Conservation (phyloP, 2,113 vertebrate genomes). For the Stegastes partitus region DNA sequence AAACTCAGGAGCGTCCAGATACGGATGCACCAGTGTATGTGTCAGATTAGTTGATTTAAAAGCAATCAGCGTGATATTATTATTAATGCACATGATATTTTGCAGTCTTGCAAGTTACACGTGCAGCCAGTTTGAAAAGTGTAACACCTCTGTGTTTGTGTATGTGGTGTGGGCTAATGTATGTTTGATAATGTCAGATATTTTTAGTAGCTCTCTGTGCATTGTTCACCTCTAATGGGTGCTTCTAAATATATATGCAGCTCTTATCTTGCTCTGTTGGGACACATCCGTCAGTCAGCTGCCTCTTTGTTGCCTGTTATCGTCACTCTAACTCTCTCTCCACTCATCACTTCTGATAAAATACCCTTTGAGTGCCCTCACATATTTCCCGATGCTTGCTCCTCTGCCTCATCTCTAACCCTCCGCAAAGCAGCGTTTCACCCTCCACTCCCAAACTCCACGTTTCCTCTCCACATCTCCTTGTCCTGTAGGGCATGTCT, state of each 20-base stretch:
- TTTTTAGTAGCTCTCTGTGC: not conserved
- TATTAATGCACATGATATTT: no score
- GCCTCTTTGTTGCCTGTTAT: conserved; percentile 34
- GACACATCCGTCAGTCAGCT: conserved; percentile 17
- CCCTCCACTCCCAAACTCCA: conserved; percentile 17
- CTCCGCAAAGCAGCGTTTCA: not conserved
- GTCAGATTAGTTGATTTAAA: not conserved
- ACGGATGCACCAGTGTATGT: not conserved
- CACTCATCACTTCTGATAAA: conserved; percentile 45
- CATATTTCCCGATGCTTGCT: conserved; percentile 32
- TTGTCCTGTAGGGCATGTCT: conserved; percentile 63
- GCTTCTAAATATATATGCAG: conserved; percentile 38
- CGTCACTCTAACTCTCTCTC: conserved; percentile 30
- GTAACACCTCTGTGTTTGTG: not conserved
- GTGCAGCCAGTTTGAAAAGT: not conserved
- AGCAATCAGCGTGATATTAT: not conserved
- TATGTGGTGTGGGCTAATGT: no score
- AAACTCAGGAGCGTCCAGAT: not conserved
- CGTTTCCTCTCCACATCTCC: conserved; percentile 16
- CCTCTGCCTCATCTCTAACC: conserved; percentile 5
- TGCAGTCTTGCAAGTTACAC: not conserved
- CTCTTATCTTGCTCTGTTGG: conserved; percentile 43
- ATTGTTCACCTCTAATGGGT: conserved; percentile 17
- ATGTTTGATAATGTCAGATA: not conserved
- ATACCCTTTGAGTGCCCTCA: conserved; percentile 25